Base-by-base conservation (phyloP, 2,113 vertebrate species). In the Petaurus breviceps region DNA sequence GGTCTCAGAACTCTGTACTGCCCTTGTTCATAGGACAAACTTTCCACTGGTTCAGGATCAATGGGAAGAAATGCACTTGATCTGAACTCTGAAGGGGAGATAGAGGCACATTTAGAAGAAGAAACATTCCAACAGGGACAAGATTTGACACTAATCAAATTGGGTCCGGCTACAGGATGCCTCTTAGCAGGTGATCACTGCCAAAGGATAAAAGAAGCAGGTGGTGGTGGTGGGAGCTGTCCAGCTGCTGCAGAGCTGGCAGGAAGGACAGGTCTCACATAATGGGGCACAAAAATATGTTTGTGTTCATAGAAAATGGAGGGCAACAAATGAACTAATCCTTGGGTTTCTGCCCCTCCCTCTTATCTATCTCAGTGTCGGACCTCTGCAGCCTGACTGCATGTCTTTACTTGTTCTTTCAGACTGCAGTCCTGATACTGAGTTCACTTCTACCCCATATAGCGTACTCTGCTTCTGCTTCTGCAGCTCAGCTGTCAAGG, bases 61-160 rank as follows among this genome's bases (percentile, higher is more conserved):
- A 28, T 90, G 23, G 46, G 25, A 28, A 16, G 28, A 2, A 57
- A 37, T 4, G 26, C 0, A 0, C 28, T 25, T 0, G 3, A 43
- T 43, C 49, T 37, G 19, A 12, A 52, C 50, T 90, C 28, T 90
- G 49, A 26, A 0, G 3, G 19, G n/a, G n/a, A 92, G 77, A 46
- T 0, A 0, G 8, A 22, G 25, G 3, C 23, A 96, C 12, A 24
- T 1, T 46, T 52, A 47, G 11, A 54, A 77, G 28, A 43, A 84
- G 68, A 84, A 84, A 7, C 19, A 43, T 84, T 84, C 19, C 1
- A 84, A 84, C 7, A 43, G n/a, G 19, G 68, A 43, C 68, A 84
- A 84, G 2, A 7, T 43, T 23, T 43, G 19, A 84, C 37, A 43
- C 5, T 23, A 84, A 84, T 84, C 16, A 43, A 77, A 77, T 23